phyloP scores from a whole-genome alignment of 92 coral and sea anemone species.

The Parazoanthus swiftii region DNA sequence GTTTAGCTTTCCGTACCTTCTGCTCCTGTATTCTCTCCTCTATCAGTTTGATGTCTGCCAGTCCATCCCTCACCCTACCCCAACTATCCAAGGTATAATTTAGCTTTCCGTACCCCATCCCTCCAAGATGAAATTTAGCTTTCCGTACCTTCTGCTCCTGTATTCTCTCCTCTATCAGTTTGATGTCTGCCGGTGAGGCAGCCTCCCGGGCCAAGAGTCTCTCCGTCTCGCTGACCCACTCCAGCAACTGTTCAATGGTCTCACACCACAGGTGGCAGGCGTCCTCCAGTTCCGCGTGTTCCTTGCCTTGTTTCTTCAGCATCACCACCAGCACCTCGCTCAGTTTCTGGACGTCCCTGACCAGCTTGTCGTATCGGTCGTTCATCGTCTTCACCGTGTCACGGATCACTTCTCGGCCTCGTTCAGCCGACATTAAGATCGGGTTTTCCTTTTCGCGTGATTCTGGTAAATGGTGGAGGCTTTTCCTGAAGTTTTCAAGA shows the following conservation, averaged over 20 bases:
- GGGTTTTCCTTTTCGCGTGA: conserved; percentile 78
- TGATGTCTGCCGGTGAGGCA: conserved; percentile 90
- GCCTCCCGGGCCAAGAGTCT: conserved; percentile 79
- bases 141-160: conserved; percentile 83
- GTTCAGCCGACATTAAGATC: conserved; percentile 58
- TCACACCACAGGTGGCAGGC: conserved; percentile 91
- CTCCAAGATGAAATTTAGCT: conserved; percentile 40
- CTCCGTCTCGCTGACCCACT: conserved; percentile 96
- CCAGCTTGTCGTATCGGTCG: conserved; percentile 75
- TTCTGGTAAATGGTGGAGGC: conserved; percentile 85
- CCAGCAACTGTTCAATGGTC: conserved; percentile 89
- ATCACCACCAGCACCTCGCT: conserved; percentile 68
- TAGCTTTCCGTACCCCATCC: conserved; percentile 21
- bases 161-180: conserved; percentile 80
- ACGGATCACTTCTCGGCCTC: conserved; percentile 75
- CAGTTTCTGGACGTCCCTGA: conserved; percentile 68
- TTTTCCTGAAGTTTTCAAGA: conserved; percentile 70
- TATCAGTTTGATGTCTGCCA: conserved; percentile 75
- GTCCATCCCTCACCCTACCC: conserved; percentile 3
- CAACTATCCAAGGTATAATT: too few relatives aligned
- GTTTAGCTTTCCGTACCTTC: conserved; percentile 52
- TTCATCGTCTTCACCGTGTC: conserved; percentile 69
- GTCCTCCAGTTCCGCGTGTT: conserved; percentile 86
- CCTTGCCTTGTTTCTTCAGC: conserved; percentile 77
- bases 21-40: conserved; percentile 77